Evolutionary conservation across 2,888 invertebrate species (phyloP).

Genomic region (Urechis unicinctus): DNA sequence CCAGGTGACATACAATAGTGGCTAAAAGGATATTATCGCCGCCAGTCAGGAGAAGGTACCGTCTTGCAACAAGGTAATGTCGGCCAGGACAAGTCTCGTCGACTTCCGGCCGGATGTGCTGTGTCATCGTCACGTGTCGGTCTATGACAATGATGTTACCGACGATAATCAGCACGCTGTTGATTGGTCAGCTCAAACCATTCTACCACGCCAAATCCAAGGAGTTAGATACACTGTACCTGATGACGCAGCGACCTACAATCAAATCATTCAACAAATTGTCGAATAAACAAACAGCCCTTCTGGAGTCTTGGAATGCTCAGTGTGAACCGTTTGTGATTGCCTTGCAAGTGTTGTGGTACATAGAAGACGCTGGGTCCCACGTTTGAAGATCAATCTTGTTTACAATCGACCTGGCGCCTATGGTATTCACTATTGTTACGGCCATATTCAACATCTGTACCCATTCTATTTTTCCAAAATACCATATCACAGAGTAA

Average conservation of each 20-base stretch:
- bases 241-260: constrained; percentile 62
- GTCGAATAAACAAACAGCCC: constrained; percentile 55
- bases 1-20: background rate
- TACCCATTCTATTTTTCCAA: constrained; percentile 70
- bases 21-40: constrained; percentile 1
- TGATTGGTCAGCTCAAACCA: constrained; percentile 54
- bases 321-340: constrained; percentile 47
- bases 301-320: constrained; percentile 29
- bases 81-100: constrained; percentile 6
- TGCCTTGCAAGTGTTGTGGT: constrained; percentile 49
- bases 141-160: constrained; percentile 75
- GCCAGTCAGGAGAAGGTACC: constrained; percentile 1
- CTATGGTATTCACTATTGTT: constrained; percentile 68
- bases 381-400: constrained; percentile 71
- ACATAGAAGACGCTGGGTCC: constrained; percentile 67
- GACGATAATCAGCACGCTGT: constrained; percentile 69
- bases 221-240: constrained; percentile 13
- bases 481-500: constrained; percentile 81
- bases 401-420: constrained; percentile 66
- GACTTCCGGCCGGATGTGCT: background rate
- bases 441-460: constrained; percentile 71
- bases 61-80: constrained; percentile 5
- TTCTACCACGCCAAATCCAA: constrained; percentile 18
- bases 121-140: constrained; percentile 44
- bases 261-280: constrained; percentile 78